Evolutionary conservation across 1,140 invertebrate genomes (phyloP).

Genomic region (Calliphora vicina): DNA sequence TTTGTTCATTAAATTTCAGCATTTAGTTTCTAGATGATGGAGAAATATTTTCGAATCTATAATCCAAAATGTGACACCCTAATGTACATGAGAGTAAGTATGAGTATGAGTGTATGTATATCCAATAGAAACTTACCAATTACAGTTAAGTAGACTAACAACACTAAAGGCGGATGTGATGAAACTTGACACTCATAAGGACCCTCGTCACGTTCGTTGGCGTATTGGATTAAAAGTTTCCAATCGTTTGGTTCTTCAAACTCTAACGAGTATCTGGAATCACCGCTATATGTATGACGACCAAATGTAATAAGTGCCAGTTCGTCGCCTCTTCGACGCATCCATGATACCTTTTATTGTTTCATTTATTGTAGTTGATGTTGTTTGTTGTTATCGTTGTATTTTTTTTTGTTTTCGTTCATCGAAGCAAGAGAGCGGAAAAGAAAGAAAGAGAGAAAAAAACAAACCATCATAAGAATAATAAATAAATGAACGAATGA

Average conservation of each 20-base stretch:
- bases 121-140: slow-evolving; percentile 69
- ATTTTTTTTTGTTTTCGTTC: no score
- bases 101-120: neutral
- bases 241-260: slow-evolving; percentile 81
- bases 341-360: slow-evolving; percentile 76
- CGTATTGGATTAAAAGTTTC: slow-evolving; percentile 76
- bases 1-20: no score
- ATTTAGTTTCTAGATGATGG: no score
- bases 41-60: no score
- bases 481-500: neutral
- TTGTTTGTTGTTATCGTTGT: slow-evolving; percentile 45
- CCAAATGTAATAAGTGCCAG: slow-evolving; percentile 80
- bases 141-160: slow-evolving; percentile 75
- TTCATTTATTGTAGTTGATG: neutral
- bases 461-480: neutral
- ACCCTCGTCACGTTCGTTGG: slow-evolving; percentile 77
- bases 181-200: slow-evolving; percentile 83
- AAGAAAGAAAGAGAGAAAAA: slow-evolving; percentile 22
- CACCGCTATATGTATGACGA: slow-evolving; percentile 80
- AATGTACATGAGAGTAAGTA: neutral
- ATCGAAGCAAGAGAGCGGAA: neutral
- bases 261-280: slow-evolving; percentile 76
- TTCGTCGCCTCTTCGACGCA: slow-evolving; percentile 75
- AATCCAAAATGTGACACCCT: no score
- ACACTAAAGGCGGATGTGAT: slow-evolving; percentile 77